These are phyloP conservation scores for Cinclus mexicanus DNA, from an alignment of 2,113 vertebrate genomes.

Conservation along the genomic window DNA sequence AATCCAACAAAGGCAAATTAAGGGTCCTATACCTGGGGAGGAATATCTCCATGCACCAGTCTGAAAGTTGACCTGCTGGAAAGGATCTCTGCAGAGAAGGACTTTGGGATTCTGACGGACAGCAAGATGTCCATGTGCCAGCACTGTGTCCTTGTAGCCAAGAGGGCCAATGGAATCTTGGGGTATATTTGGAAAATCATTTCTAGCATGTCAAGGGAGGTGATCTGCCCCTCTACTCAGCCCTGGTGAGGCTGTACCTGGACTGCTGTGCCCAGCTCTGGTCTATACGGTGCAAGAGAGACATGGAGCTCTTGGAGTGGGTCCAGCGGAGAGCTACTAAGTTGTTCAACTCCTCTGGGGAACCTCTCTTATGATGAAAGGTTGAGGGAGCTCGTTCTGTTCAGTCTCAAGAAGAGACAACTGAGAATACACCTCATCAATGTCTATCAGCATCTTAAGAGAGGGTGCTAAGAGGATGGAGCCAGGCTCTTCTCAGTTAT, in stretches of 20 bases:
- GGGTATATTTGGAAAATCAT: background rate
- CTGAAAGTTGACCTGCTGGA: background rate
- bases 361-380: background rate
- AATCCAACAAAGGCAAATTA: background rate
- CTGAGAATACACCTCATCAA: background rate
- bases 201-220: background rate
- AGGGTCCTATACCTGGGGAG: background rate
- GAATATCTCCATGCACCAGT: background rate
- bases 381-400: background rate
- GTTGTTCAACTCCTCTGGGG: background rate
- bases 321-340: rapidly evolving
- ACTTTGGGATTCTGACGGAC: rapidly evolving
- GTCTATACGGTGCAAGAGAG: background rate
- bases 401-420: background rate
- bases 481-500: background rate
- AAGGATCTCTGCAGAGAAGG: background rate
- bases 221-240: background rate
- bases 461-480: too few relatives aligned
- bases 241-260: background rate
- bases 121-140: background rate
- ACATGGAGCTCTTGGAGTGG: background rate
- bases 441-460: background rate
- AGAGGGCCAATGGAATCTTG: rapidly evolving
- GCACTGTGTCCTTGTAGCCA: background rate
- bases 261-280: background rate